phyloP scores from a whole-genome alignment of 2,888 invertebrate species.

The Amphipyra berbera region DNA sequence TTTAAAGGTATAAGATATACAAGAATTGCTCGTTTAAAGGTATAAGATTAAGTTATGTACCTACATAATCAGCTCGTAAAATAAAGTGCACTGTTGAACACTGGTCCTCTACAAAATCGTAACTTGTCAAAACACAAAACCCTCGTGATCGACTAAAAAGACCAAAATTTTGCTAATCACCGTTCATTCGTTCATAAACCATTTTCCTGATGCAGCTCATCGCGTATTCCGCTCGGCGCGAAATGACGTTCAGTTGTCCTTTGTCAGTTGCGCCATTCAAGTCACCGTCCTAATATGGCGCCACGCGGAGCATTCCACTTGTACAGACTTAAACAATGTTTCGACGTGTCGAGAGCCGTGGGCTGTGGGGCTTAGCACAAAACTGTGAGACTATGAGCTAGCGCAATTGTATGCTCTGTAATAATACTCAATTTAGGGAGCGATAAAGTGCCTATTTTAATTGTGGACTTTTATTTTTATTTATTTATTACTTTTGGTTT shows the following conservation, averaged over 20 bases:
- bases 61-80: too few relatives aligned
- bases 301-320: slow-evolving; percentile 24
- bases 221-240: slow-evolving; percentile 29
- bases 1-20: too few relatives aligned
- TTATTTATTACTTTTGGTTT: too few relatives aligned
- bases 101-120: too few relatives aligned
- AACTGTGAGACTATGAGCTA: slow-evolving; percentile 4
- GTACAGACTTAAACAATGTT: slow-evolving; percentile 31
- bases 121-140: neutral
- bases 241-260: slow-evolving; percentile 38
- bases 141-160: neutral
- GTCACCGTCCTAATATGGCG: slow-evolving; percentile 30
- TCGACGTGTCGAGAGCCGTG: slow-evolving; percentile 18
- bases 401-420: neutral
- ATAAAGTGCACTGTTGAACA: too few relatives aligned
- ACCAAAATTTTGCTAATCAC: slow-evolving; percentile 11
- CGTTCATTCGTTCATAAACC: slow-evolving; percentile 8
- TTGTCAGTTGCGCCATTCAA: slow-evolving; percentile 41
- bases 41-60: too few relatives aligned
- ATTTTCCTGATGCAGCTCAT: slow-evolving; percentile 33
- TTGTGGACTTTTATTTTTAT: too few relatives aligned
- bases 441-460: neutral
- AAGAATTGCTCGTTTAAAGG: too few relatives aligned
- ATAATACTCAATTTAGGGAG: neutral
- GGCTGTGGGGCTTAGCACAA: neutral